These are phyloP conservation scores for Notothenia rossii DNA, from an alignment of 2,113 vertebrate genomes.

Conservation along the genomic window DNA sequence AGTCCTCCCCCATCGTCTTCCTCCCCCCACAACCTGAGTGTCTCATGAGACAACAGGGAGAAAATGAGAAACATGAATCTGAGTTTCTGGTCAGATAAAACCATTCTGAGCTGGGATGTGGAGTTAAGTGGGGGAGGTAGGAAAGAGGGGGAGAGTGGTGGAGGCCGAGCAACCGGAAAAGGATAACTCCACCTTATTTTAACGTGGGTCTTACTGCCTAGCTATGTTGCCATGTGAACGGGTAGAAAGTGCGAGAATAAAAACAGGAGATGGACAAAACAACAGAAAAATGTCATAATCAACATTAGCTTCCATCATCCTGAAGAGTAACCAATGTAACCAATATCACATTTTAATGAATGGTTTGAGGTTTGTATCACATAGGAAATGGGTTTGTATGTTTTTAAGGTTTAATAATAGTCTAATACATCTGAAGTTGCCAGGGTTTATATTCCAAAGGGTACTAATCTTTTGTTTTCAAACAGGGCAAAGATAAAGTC, in stretches of 20 bases:
- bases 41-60: constrained; percentile 43
- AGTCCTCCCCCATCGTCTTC: constrained; percentile 1
- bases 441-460: not conserved
- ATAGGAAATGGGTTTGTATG: constrained; percentile 15
- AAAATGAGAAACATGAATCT: constrained; percentile 67
- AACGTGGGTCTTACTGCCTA: not conserved
- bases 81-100: not conserved
- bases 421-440: not conserved
- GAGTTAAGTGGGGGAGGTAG: too few species aligned
- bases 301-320: constrained; percentile 17
- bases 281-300: constrained; percentile 7
- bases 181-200: not conserved
- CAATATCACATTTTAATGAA: constrained; percentile 32
- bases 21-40: not conserved
- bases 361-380: not conserved
- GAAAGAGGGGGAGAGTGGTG: not conserved
- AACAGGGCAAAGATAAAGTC: not conserved
- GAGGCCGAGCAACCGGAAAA: not conserved
- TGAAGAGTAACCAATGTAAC: constrained; percentile 6
- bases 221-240: constrained; percentile 4
- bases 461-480: not conserved
- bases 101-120: not conserved
- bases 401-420: constrained; percentile 8
- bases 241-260: not conserved
- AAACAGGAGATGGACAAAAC: constrained; percentile 1